phyloP scores from a whole-genome alignment of 2,888 invertebrate species.

The Pristionchus mayeri region DNA sequence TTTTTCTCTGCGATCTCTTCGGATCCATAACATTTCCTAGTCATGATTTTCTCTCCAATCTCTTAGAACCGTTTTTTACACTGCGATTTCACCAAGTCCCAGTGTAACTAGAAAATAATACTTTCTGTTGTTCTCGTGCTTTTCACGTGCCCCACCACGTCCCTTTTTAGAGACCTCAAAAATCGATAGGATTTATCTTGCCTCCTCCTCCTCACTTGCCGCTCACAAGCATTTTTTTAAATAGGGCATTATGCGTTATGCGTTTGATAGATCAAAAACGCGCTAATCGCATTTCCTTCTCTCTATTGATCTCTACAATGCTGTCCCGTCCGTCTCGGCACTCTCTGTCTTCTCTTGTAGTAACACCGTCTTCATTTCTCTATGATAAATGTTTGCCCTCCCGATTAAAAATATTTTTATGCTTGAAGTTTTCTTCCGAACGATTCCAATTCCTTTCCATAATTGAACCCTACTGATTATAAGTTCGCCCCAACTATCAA shows the following conservation, averaged over 20 bases:
- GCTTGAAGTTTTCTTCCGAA: no score
- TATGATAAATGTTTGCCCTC: no score
- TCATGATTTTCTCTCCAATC: background rate
- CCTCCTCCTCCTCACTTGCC: background rate
- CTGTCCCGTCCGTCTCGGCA: slow-evolving; percentile 18
- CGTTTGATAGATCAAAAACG: background rate
- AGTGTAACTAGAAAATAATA: background rate
- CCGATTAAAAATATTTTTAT: no score
- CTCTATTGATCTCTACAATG: slow-evolving; percentile 35
- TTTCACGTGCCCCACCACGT: slow-evolving; percentile 11
- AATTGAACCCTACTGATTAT: no score
- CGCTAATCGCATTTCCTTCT: background rate
- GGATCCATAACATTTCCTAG: no score
- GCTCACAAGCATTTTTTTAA: no score
- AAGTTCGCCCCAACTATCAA: no score
- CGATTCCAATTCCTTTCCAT: no score
- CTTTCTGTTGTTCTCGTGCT: background rate
- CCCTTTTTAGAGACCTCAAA: background rate
- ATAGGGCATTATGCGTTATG: no score
- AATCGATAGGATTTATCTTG: slow-evolving; percentile 1
- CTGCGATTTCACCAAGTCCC: slow-evolving; percentile 11
- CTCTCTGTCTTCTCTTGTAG: slow-evolving; percentile 22
- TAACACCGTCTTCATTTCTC: no score
- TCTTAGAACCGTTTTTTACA: background rate
- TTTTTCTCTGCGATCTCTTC: no score